These are phyloP conservation scores for Mastigias papua DNA, from an alignment of 30 jellyfish, hydroid and myxozoan genomes.

Conservation along the genomic window DNA sequence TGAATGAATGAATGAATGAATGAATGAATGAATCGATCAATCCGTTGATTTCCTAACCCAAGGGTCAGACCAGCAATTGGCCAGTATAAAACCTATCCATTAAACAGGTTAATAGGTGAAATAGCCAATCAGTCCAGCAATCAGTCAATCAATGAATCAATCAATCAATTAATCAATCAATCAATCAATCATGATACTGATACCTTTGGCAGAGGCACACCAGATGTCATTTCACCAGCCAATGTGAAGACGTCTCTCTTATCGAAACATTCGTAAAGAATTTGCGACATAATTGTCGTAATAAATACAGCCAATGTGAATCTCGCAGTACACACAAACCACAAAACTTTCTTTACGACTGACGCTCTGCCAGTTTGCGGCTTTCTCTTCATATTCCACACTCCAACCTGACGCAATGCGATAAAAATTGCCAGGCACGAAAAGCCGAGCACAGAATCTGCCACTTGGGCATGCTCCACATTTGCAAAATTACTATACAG, in stretches of 20 bases:
- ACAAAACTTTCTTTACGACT: constrained; percentile 29
- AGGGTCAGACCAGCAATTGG: too few relatives aligned
- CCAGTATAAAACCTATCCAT: too few relatives aligned
- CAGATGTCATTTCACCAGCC: constrained; percentile 80
- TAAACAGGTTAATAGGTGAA: not conserved
- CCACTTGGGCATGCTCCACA: constrained; percentile 60
- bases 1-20: not conserved
- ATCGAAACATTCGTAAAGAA: constrained; percentile 48
- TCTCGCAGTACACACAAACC: constrained; percentile 79
- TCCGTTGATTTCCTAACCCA: too few relatives aligned
- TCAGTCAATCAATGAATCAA: not conserved
- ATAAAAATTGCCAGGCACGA: constrained; percentile 60
- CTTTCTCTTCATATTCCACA: constrained; percentile 54
- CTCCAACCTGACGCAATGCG: constrained; percentile 44
- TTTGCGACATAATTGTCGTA: constrained; percentile 70
- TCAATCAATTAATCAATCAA: not conserved
- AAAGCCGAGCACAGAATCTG: constrained; percentile 66
- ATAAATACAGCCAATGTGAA: constrained; percentile 57
- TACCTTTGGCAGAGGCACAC: constrained; percentile 78
- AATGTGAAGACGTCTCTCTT: constrained; percentile 43
- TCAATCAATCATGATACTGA: not conserved
- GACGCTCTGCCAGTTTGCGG: constrained; percentile 13
- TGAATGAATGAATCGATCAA: not conserved
- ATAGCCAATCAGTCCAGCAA: not conserved
- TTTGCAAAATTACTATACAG: constrained; percentile 56